Base-by-base conservation (phyloP, 2,888 invertebrate genomes). In the Nomada ruficornis region DNA sequence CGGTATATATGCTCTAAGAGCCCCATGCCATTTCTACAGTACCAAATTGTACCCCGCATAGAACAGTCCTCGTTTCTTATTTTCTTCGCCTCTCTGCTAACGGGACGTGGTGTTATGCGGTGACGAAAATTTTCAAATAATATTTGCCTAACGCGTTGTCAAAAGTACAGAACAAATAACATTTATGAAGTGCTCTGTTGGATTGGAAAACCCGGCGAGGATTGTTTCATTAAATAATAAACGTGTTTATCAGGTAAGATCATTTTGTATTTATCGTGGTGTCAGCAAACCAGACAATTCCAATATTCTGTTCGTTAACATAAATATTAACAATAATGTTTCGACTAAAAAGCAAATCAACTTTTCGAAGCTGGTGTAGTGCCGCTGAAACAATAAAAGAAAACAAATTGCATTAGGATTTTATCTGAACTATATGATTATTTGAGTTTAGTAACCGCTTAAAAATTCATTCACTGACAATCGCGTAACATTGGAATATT, bases 11-110 rank as follows among this genome's bases (percentile, higher is more conserved):
- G 90, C 87, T 86, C 89, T 88, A 82, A 83, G 88, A 90, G 89
- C 87, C 91, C 90, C 89, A 90, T 89, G 85, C 88, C 88, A 89
- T 87, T 89, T 91, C 89, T 91, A 90, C 93, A 93, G 93, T 93
- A 88, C 90, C 88, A 90, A 91, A 88, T 90, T 88, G 91, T 92
- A 91, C 91, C 91, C 91, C 89, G 90, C 76, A 75, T 79, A 80
- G 85, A 81, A 71, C 76, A 68, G 74, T 82, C 65, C 72, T 64
- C 62, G 82, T 83, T 87, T 83, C 86, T 86, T 85, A 79, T 83
- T 86, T 86, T 83, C 67, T 73, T 80, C 81, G 82, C 63, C 60
- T 29, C 64, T 11, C 68, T 71, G 63, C 63, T 47, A n/a, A 29
- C 42, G 62, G 23, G 23, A 55, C 63, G 52, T 36, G 26, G 64